phyloP scores from a whole-genome alignment of 1,140 invertebrate genomes.

The Drosophila varians region DNA sequence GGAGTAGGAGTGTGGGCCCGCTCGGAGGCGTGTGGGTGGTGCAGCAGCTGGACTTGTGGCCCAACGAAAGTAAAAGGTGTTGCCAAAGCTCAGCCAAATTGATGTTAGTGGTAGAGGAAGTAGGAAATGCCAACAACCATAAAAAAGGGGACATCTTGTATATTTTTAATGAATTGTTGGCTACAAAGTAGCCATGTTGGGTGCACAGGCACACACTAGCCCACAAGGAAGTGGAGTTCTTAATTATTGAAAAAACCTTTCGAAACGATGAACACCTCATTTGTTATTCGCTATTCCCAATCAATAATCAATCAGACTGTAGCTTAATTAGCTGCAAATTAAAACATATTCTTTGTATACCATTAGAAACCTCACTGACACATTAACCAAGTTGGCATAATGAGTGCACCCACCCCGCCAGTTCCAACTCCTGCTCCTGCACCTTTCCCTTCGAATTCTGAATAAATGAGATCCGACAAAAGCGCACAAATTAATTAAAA shows the following conservation, averaged over 20 bases:
- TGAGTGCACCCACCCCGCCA: conserved; percentile 46
- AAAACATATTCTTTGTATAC: conserved; percentile 58
- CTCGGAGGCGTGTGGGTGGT: conserved; percentile 38
- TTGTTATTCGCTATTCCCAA: conserved; percentile 31
- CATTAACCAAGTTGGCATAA: conserved; percentile 61
- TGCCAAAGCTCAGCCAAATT: conserved; percentile 35
- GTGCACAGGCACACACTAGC: background rate
- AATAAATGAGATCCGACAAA: conserved; percentile 36
- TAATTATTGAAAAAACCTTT: conserved; percentile 41
- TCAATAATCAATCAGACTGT: conserved; percentile 14
- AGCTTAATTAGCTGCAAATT: conserved; percentile 56
- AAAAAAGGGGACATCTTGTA: conserved; percentile 28
- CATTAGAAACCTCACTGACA: conserved; percentile 60
- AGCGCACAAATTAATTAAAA: conserved; percentile 77
- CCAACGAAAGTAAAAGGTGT: conserved; percentile 77
- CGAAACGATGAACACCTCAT: conserved; percentile 35
- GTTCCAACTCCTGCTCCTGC: background rate
- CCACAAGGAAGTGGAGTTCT: conserved; percentile 28
- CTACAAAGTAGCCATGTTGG: background rate
- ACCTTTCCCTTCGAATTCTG: conserved; percentile 6
- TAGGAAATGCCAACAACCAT: conserved; percentile 22
- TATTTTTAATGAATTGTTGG: conserved; percentile 20
- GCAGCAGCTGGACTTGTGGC: conserved; percentile 59
- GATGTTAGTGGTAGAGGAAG: conserved; percentile 45
- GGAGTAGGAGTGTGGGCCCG: conserved; percentile 64